Evolutionary conservation across 2,113 vertebrate genomes (phyloP).

Genomic region (Gila orcuttii): DNA sequence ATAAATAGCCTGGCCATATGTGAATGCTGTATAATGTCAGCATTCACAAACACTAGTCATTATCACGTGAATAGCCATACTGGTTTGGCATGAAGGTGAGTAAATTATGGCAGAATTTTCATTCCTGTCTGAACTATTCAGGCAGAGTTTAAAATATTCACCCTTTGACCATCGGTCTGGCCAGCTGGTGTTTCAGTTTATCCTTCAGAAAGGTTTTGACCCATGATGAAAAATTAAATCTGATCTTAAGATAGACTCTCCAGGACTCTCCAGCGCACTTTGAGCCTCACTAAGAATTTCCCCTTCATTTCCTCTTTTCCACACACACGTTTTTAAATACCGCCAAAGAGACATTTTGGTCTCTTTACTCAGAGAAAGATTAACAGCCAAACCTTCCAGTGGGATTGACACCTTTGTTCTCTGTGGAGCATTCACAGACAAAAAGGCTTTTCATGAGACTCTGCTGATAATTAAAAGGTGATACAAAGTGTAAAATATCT

Average conservation of each 20-base stretch:
- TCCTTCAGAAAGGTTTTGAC: slow-evolving; percentile 22
- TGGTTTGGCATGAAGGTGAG: background rate
- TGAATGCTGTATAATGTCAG: no score
- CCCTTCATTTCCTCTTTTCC: background rate
- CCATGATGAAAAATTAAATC: slow-evolving; percentile 32
- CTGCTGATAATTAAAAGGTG: slow-evolving; percentile 27
- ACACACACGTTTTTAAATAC: background rate
- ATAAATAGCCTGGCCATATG: no score
- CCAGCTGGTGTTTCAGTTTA: background rate
- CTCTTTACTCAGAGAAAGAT: background rate
- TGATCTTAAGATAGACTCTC: background rate
- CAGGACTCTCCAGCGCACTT: background rate
- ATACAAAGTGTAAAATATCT: slow-evolving; percentile 29
- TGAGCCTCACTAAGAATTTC: background rate
- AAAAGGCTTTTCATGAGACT: background rate
- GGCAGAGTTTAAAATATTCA: background rate
- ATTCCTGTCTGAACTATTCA: background rate
- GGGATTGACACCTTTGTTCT: background rate
- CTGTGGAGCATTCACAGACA: background rate
- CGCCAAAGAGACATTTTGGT: background rate
- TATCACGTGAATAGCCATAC: background rate
- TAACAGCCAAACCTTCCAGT: background rate
- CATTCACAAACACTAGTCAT: no score
- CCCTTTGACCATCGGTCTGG: background rate
- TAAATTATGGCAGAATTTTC: background rate